Conservation (phyloP, 2,888 invertebrate genomes). For the Rhagonycha fulva region DNA sequence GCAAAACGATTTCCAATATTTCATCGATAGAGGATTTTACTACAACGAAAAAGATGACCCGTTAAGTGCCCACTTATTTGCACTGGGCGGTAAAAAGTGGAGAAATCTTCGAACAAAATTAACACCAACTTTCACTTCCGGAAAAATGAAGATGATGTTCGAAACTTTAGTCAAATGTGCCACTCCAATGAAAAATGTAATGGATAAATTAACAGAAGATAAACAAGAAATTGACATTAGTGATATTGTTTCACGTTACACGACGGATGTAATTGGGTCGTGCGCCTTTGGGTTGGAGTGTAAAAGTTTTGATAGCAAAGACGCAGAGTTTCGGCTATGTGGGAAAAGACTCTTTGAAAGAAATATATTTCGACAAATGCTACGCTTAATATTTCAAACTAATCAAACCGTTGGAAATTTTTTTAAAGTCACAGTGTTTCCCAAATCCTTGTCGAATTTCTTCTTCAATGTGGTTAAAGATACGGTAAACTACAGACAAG, state of each 20-base stretch:
- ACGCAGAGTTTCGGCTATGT: background rate
- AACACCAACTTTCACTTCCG: conserved; percentile 57
- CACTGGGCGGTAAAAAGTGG: conserved; percentile 55
- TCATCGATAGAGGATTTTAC: conserved; percentile 52
- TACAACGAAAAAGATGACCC: conserved; percentile 50
- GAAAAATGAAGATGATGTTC: conserved; percentile 57
- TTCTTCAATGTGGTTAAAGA: conserved; percentile 38
- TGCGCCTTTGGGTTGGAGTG: conserved; percentile 5
- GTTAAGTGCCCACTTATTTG: conserved; percentile 49
- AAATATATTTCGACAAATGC: background rate
- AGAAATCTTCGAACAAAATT: conserved; percentile 55
- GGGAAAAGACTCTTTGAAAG: background rate
- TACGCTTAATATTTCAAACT: background rate
- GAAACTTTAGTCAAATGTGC: conserved; percentile 49
- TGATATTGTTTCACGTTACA: background rate
- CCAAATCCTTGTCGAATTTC: conserved; percentile 35
- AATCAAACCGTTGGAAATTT: conserved; percentile 22
- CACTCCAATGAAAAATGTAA: background rate
- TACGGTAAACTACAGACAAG: conserved; percentile 38
- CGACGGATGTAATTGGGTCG: conserved; percentile 1
- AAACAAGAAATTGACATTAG: background rate
- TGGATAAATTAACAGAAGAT: background rate
- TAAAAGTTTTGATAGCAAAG: background rate
- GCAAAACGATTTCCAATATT: conserved; percentile 53
- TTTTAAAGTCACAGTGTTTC: conserved; percentile 32